Evolutionary conservation across 2,113 vertebrate genomes (phyloP).

Genomic region (Ptyas mucosa): DNA sequence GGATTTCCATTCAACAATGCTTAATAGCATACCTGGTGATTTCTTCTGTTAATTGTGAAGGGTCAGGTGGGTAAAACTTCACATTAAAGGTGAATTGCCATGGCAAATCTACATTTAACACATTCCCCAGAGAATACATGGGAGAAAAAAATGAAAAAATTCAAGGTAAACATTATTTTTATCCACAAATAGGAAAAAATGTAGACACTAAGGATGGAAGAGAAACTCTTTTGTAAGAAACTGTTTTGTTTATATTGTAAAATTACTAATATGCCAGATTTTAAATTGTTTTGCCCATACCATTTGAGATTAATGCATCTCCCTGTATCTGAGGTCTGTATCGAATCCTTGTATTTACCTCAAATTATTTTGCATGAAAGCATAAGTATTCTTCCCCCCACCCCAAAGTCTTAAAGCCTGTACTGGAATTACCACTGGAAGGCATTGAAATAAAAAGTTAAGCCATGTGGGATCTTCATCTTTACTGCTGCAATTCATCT

Average conservation of each 20-base stretch:
- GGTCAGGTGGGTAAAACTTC: conserved; percentile 98
- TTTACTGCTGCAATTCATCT: background rate
- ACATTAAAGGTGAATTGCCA: conserved; percentile 96
- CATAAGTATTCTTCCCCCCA: background rate
- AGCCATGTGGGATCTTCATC: background rate
- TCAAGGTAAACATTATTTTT: background rate
- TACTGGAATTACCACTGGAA: background rate
- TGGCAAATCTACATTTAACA: conserved; percentile 78
- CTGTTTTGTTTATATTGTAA: background rate
- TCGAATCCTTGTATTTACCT: background rate
- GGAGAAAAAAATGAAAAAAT: background rate
- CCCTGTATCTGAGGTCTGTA: background rate
- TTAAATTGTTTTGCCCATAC: background rate
- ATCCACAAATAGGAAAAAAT: background rate
- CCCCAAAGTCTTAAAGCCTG: background rate
- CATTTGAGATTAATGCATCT: background rate
- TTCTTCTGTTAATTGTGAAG: conserved; percentile 91
- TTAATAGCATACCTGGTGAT: conserved; percentile 84
- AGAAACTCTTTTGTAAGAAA: background rate
- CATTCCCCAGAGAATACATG: background rate
- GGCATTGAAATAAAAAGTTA: background rate
- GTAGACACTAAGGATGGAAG: background rate
- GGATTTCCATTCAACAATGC: background rate
- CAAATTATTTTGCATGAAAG: background rate
- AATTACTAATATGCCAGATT: background rate